Evolutionary conservation across 2,888 invertebrate genomes (phyloP).

Genomic region (Yponomeuta cagnagella): DNA sequence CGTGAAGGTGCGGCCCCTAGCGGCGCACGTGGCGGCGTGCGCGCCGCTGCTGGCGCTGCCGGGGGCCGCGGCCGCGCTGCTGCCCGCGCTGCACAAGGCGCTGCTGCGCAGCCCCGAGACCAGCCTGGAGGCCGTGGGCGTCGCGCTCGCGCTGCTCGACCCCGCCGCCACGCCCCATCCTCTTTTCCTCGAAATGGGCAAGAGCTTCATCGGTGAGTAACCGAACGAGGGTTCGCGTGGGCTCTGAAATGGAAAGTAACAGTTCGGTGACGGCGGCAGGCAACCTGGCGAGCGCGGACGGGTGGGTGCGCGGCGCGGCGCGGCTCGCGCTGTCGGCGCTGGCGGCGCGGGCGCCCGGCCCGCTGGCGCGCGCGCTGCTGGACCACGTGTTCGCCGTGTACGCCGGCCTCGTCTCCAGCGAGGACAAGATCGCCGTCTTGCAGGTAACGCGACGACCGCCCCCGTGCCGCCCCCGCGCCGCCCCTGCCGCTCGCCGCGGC

Average conservation of each 20-base stretch:
- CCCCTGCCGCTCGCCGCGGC: no score
- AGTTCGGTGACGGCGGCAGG: conserved; percentile 52
- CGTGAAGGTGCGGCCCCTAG: conserved; percentile 84
- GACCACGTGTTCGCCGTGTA: conserved; percentile 82
- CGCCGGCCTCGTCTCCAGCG: conserved; percentile 90
- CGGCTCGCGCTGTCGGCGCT: conserved; percentile 82
- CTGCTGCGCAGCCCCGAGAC: conserved; percentile 96
- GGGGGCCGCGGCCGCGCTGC: conserved; percentile 82
- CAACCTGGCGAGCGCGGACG: conserved; percentile 91
- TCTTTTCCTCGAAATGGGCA: conserved; percentile 86
- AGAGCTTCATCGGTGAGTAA: conserved; percentile 83
- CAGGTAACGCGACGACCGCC: conserved; percentile 60
- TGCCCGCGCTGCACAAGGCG: conserved; percentile 92
- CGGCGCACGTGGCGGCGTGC: conserved; percentile 80
- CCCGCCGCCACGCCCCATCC: conserved; percentile 81
- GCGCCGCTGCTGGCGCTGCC: conserved; percentile 79
- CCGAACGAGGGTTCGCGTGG: background rate
- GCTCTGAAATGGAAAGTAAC: background rate
- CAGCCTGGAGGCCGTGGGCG: conserved; percentile 86
- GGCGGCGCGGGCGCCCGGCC: conserved; percentile 82
- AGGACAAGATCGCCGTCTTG: conserved; percentile 91
- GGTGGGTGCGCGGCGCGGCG: conserved; percentile 83
- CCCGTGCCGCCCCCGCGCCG: no score
- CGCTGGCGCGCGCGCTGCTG: conserved; percentile 81
- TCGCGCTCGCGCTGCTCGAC: conserved; percentile 81